Evolutionary conservation across 2,888 invertebrate genomes (phyloP).

Genomic region (Leuctra nigra): DNA sequence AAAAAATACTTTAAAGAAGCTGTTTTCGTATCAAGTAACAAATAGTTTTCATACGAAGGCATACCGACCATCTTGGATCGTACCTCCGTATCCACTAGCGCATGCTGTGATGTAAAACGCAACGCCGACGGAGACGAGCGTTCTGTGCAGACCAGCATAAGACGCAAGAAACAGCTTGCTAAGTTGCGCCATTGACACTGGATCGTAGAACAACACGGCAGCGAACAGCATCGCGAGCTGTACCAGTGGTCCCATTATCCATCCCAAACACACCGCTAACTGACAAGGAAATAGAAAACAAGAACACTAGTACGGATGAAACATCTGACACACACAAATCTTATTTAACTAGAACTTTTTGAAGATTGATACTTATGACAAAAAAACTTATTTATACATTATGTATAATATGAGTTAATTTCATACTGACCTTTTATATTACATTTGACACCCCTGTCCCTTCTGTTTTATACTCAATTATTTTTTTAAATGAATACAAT

Average conservation of each 20-base stretch:
- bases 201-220: conserved; percentile 15
- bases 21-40: background rate
- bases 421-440: too few relatives aligned
- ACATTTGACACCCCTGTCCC: too few relatives aligned
- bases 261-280: background rate
- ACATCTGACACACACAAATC: too few relatives aligned
- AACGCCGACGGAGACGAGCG: conserved; percentile 12
- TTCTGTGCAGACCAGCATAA: conserved; percentile 18
- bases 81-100: conserved; percentile 15
- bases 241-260: background rate
- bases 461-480: too few relatives aligned
- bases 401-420: too few relatives aligned
- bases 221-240: background rate
- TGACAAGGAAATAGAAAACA: background rate
- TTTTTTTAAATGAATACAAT: too few relatives aligned
- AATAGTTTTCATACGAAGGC: background rate
- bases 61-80: background rate
- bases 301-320: background rate
- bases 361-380: too few relatives aligned
- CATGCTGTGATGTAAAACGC: conserved; percentile 12
- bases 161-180: conserved; percentile 8
- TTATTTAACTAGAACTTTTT: too few relatives aligned
- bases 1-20: background rate
- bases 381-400: too few relatives aligned
- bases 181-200: background rate